Base-by-base conservation (phyloP, 2,888 invertebrate genomes). In the Baccha elongata region DNA sequence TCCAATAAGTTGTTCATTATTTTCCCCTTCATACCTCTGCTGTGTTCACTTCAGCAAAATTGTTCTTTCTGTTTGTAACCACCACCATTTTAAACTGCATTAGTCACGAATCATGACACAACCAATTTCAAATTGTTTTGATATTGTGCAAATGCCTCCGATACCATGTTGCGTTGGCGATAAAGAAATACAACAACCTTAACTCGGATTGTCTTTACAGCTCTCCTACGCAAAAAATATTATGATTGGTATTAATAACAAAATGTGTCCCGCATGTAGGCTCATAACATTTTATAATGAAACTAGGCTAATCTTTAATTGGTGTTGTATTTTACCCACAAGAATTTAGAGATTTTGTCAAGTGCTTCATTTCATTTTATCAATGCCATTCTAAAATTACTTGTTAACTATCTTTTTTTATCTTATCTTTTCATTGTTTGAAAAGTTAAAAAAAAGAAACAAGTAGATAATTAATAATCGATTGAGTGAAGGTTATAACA, bases 271-370 rank as follows among this genome's bases (percentile, higher is more conserved):
- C 35, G 35, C 35, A 26, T 23, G 62, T 64, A 50, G 64, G 58
- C 42, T 35, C 26, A 23, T 15, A 26, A 48, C 29, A 52, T 23
- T 37, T 19, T 50, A 60, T n/a, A 35, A 68, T 53, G 60, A 32
- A 80, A 80, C 69, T 74, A 68, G 80, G 69, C 50, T 80, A 80
- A 80, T 80, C 80, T 80, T 46, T 44, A 74, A 69, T 80, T 64
- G 50, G 11, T 6, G n/a, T 7, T n/a, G 26, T 1, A 10, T 19
- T 7, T 21, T 44, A 11, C 17, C 6, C 3, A 53, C 7, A 13
- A 3, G 2, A n/a, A n/a, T 13, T 13, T 13, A n/a, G n/a, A n/a
- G n/a, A n/a, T n/a, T 53, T 26, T 58, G 0, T 29, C 26, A 60
- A 44, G 19, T n/a, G 1, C 7, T 26, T 21, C 10, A n/a, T 6